Conservation (phyloP, 2,797 vertebrate species). For the Chelonia mydas region DNA sequence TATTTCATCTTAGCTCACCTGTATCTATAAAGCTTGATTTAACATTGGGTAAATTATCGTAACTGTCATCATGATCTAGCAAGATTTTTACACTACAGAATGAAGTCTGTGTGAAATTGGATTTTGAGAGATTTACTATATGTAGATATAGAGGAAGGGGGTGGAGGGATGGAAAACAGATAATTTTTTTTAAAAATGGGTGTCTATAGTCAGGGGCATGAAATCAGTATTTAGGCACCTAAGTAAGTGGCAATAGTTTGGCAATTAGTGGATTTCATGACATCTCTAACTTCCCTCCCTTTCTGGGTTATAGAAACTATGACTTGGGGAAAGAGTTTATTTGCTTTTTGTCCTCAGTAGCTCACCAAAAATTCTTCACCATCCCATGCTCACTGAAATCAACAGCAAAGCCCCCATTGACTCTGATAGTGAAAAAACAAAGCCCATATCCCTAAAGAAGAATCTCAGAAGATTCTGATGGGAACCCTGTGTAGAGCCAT, state of each 20-base stretch:
- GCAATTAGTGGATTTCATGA: neutral
- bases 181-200: neutral
- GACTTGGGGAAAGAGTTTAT: neutral
- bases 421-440: neutral
- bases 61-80: slow-evolving; percentile 58
- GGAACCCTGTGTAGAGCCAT: neutral
- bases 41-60: slow-evolving; percentile 50
- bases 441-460: neutral
- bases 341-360: neutral
- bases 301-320: neutral
- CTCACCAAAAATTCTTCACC: neutral
- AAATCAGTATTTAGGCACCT: neutral
- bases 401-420: neutral
- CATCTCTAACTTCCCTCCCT: neutral
- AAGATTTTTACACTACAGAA: slow-evolving; percentile 33
- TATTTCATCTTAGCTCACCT: slow-evolving; percentile 60
- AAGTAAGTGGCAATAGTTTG: neutral
- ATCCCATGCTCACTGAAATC: neutral
- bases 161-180: neutral
- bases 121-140: neutral
- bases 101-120: slow-evolving; percentile 33
- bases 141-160: neutral
- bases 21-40: slow-evolving; percentile 60
- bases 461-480: neutral
- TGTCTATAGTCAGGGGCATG: neutral